These are phyloP conservation scores for Brachionus koreanus DNA, from an alignment of 1,140 invertebrate species.

Conservation along the genomic window DNA sequence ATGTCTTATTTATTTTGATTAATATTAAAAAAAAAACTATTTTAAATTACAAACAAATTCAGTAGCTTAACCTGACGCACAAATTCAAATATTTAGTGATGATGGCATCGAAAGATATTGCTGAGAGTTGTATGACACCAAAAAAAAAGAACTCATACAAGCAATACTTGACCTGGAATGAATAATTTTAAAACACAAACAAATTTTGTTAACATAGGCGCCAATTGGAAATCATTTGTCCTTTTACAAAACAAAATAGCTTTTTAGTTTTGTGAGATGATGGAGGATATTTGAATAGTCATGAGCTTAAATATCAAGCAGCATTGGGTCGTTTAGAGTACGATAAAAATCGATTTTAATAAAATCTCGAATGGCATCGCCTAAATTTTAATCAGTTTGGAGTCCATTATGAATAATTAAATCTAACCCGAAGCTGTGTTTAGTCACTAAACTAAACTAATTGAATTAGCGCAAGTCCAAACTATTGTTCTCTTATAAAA, in stretches of 20 bases:
- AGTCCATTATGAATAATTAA: background rate
- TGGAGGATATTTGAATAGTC: background rate
- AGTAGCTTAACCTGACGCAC: background rate
- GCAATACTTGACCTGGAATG: background rate
- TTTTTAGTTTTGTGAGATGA: background rate
- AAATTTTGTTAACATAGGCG: too few relatives aligned
- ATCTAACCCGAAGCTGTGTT: background rate
- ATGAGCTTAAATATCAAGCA: background rate
- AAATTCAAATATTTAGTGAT: background rate
- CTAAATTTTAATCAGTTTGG: background rate
- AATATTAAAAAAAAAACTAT: background rate
- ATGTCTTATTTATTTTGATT: background rate
- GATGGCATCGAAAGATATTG: background rate
- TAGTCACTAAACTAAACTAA: background rate
- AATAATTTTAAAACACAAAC: too few relatives aligned
- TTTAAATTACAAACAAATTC: too few relatives aligned
- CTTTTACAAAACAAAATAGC: background rate
- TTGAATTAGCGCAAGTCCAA: slow-evolving; percentile 1
- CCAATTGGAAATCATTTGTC: too few relatives aligned
- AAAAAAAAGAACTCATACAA: background rate
- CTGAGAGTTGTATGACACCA: background rate
- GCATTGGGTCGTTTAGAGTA: background rate
- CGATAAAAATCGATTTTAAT: background rate
- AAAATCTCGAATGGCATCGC: slow-evolving; percentile 18
- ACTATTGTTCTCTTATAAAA: background rate